Evolutionary conservation across 2,888 invertebrate genomes (phyloP), one percentile per base, ranked within the genome.

Genomic region (Phoenoteleia sp.): DNA sequence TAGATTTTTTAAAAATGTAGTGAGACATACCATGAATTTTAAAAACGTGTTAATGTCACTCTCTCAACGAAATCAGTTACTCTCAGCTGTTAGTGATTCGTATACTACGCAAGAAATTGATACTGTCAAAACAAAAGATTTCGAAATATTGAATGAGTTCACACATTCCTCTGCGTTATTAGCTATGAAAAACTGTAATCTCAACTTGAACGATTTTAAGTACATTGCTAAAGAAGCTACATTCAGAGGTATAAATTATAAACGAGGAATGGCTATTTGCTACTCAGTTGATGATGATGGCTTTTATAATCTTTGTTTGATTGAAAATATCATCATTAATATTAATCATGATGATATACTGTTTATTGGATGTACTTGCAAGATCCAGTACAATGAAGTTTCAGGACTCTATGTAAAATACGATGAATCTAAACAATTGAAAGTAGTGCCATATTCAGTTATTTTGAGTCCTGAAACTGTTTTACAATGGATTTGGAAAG

Each of bases 1-100:
- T 39, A 69, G 74, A 9, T 88, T 84, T 82, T 89, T 89, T 21
- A 88, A 89, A 81, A 74, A 47, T 58, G 9, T 83, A 15, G 23
- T 80, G 0, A 81, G 80, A 60, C 74, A 71, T 21, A 33, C 21
- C 9, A 74, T 81, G 72, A 89, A 90, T 84, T 89, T 85, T 21
- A 86, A 86, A 76, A 87, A 86, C 72, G 45, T 87, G n/a, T 83
- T 76, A 3, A 47, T 77, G 54, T 75, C 76, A 29, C 21, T 52
- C 13, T 29, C 82, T 9, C 39, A 56, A 33, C 80, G 71, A 17
- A 83, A 83, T 49, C 81, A 87, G 27, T 42, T 81, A 17, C 45
- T 56, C 25, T 80, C 77, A 60, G 29, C 52, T 25, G 39, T 56
- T 0, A 49, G 17, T 49, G 54, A 62, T 0, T 54, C 75, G 0